These are phyloP conservation scores for Pseudomyrmex dendroicus DNA, from an alignment of 1,140 invertebrate genomes.

Conservation along the genomic window DNA sequence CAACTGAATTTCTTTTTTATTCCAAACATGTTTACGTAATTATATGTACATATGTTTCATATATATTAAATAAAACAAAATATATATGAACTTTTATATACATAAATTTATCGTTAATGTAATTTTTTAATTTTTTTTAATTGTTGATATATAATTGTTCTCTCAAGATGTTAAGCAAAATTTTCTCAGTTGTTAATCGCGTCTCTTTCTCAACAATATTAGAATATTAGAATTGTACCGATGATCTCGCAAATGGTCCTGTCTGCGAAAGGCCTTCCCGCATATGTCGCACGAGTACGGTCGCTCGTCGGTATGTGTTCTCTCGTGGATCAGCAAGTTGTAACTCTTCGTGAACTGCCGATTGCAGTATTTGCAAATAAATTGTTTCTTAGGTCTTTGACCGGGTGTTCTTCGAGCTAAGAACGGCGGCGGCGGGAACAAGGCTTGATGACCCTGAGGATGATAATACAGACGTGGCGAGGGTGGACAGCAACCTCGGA, in stretches of 20 bases:
- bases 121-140: too few species aligned
- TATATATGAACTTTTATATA: too few species aligned
- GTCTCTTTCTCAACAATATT: too few species aligned
- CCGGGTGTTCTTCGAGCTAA: conserved; percentile 84
- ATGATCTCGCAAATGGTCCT: conserved; percentile 97
- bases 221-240: conserved; percentile 85
- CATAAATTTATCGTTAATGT: too few species aligned
- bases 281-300: conserved; percentile 98
- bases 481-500: conserved; percentile 77
- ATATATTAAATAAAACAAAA: too few species aligned
- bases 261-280: conserved; percentile 96
- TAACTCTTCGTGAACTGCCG: conserved; percentile 98
- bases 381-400: conserved; percentile 94
- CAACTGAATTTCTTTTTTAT: too few species aligned
- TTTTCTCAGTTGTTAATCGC: too few species aligned
- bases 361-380: conserved; percentile 98
- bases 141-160: too few species aligned
- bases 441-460: conserved; percentile 77
- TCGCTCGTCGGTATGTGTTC: conserved; percentile 97
- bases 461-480: conserved; percentile 79
- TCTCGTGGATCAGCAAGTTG: conserved; percentile 97
- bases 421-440: conserved; percentile 83
- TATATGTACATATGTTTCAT: too few species aligned
- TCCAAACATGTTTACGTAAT: too few species aligned
- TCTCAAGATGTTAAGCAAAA: too few species aligned